These are phyloP conservation scores for Halictus quadricinctus DNA, from an alignment of 2,888 invertebrate genomes.

Conservation along the genomic window DNA sequence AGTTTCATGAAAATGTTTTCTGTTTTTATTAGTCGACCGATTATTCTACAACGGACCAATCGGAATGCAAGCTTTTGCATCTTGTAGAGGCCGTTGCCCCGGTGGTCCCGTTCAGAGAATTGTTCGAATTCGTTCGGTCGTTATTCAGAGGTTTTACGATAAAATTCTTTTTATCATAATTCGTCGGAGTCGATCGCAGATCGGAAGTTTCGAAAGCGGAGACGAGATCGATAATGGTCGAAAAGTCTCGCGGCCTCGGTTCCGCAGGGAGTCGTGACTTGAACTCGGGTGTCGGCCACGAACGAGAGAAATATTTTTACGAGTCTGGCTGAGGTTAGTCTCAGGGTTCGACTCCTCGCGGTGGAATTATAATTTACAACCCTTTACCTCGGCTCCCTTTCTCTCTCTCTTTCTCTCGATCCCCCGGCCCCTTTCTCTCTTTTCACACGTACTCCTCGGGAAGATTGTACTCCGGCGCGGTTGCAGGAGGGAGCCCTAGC, in stretches of 20 bases:
- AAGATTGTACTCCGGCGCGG: constrained; percentile 67
- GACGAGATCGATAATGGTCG: constrained; percentile 37
- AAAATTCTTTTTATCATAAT: not conserved
- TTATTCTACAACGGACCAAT: too few species aligned
- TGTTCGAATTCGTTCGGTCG: too few species aligned
- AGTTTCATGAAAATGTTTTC: too few species aligned
- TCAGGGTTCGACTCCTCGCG: constrained; percentile 79
- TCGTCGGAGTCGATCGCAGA: not conserved
- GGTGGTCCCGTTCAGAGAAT: too few species aligned
- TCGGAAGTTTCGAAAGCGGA: constrained; percentile 24
- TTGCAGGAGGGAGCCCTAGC: constrained; percentile 44
- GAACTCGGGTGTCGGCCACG: constrained; percentile 53
- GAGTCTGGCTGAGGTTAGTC: constrained; percentile 80
- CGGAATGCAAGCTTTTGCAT: too few species aligned
- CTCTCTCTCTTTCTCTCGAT: constrained; percentile 59
- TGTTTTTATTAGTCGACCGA: too few species aligned
- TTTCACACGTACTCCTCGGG: constrained; percentile 74
- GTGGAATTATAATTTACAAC: constrained; percentile 81
- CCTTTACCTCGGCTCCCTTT: constrained; percentile 70
- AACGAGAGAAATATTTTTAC: constrained; percentile 77
- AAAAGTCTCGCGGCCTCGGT: constrained; percentile 52
- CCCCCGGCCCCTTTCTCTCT: constrained; percentile 41
- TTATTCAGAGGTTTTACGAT: too few species aligned
- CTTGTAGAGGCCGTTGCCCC: too few species aligned
- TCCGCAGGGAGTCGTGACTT: constrained; percentile 63